Conservation (phyloP, 2,888 invertebrate genomes). For the Bruchidius siliquastri region DNA sequence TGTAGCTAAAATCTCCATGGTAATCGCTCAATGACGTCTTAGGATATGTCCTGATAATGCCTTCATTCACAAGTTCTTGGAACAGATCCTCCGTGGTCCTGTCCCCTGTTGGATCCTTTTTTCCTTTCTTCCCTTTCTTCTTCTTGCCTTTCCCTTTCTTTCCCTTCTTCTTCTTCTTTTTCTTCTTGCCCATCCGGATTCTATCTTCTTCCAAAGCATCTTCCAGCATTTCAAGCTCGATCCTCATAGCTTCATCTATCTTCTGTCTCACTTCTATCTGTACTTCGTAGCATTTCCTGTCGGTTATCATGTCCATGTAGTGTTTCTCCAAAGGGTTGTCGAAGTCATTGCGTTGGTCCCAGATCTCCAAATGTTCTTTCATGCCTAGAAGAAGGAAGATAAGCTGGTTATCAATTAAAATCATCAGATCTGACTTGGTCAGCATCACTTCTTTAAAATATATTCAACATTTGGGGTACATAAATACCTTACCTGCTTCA, state of each 20-base stretch:
- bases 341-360: slow-evolving; percentile 49
- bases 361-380: slow-evolving; percentile 49
- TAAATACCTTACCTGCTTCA: slow-evolving; percentile 40
- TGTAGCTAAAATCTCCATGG: slow-evolving; percentile 65
- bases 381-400: slow-evolving; percentile 17
- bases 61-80: slow-evolving; percentile 64
- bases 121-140: slow-evolving; percentile 44
- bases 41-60: slow-evolving; percentile 64
- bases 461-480: too few species aligned
- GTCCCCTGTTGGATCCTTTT: slow-evolving; percentile 62
- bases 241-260: slow-evolving; percentile 64
- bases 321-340: slow-evolving; percentile 58
- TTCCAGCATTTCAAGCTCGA: slow-evolving; percentile 54
- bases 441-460: too few species aligned
- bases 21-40: slow-evolving; percentile 57
- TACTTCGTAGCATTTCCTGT: slow-evolving; percentile 60
- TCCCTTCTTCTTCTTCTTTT: slow-evolving; percentile 34
- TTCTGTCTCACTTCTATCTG: slow-evolving; percentile 62
- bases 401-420: too few species aligned
- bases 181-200: slow-evolving; percentile 24
- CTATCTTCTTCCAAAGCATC: slow-evolving; percentile 48
- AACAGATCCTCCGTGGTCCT: slow-evolving; percentile 62
- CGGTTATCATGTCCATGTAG: slow-evolving; percentile 61
- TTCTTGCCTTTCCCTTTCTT: slow-evolving; percentile 35
- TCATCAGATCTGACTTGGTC: too few species aligned